A percentile compares a stretch with the other conserved stretches of the same genome.
Evolutionary conservation across 2,797 vertebrate genomes (phyloP).

Genomic region (Simalia tracyae): DNA sequence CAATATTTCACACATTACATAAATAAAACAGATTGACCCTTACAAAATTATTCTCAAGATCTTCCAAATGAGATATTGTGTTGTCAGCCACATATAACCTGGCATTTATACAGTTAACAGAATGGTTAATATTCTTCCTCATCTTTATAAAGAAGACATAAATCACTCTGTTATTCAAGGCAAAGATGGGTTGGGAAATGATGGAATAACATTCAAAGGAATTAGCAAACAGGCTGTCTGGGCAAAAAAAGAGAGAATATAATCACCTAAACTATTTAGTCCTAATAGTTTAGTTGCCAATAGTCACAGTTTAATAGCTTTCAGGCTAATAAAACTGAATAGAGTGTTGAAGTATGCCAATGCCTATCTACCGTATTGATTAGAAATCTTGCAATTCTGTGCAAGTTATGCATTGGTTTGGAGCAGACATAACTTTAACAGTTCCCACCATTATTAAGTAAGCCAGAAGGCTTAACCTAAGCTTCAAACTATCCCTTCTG

Average conservation of each 20-base stretch:
- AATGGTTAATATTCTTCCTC: background rate
- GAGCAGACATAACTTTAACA: background rate
- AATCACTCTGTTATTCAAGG: background rate
- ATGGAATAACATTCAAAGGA: background rate
- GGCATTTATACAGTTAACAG: background rate
- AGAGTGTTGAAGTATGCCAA: background rate
- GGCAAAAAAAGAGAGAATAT: background rate
- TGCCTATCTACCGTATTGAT: background rate
- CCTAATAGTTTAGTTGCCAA: background rate
- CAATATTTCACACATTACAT: background rate
- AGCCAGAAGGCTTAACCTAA: background rate
- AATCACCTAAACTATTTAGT: background rate
- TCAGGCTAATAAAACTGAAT: background rate
- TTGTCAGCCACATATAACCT: background rate
- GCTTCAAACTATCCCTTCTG: background rate
- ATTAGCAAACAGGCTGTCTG: background rate
- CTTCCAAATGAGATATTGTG: background rate
- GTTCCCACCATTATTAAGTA: background rate
- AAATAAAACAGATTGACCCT: background rate
- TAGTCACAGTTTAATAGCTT: background rate
- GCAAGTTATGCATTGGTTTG: background rate
- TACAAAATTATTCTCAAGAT: background rate
- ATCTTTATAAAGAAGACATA: background rate
- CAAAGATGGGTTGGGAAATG: background rate
- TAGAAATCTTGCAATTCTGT: background rate